Conservation (phyloP, 2,113 vertebrate species). For the Zosterops lateralis region DNA sequence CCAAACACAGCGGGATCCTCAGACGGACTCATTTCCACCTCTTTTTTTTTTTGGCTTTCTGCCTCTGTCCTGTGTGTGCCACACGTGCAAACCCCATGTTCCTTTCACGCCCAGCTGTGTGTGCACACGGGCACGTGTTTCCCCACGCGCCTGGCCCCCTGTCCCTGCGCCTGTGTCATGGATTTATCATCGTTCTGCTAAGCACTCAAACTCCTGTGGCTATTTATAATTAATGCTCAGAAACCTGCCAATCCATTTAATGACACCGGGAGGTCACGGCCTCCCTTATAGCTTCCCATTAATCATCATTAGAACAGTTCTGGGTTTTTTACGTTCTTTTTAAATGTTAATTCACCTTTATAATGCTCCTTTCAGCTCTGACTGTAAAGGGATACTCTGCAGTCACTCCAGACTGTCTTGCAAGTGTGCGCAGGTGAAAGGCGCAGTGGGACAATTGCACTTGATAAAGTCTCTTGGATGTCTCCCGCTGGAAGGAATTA, state of each 20-base stretch:
- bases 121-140: neutral
- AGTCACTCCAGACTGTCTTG: slow-evolving; percentile 36
- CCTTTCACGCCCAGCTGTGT: neutral
- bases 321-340: slow-evolving; percentile 78
- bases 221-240: slow-evolving; percentile 81
- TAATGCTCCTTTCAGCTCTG: slow-evolving; percentile 74
- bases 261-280: slow-evolving; percentile 77
- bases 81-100: accelerated
- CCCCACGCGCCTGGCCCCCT: neutral
- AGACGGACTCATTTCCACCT: accelerated
- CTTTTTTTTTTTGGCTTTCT: neutral
- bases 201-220: slow-evolving; percentile 75
- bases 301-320: slow-evolving; percentile 78
- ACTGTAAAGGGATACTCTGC: slow-evolving; percentile 63
- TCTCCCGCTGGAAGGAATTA: slow-evolving; percentile 33
- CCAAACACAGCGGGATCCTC: neutral
- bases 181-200: slow-evolving; percentile 73
- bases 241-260: slow-evolving; percentile 83
- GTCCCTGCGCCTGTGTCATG: slow-evolving; percentile 47
- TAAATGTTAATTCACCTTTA: slow-evolving; percentile 82
- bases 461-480: slow-evolving; percentile 59
- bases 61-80: neutral
- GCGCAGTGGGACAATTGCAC: slow-evolving; percentile 35
- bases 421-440: slow-evolving; percentile 41
- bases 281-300: slow-evolving; percentile 78